Evolutionary conservation across 2,113 vertebrate species (phyloP).

Genomic region (Ursus arctos): DNA sequence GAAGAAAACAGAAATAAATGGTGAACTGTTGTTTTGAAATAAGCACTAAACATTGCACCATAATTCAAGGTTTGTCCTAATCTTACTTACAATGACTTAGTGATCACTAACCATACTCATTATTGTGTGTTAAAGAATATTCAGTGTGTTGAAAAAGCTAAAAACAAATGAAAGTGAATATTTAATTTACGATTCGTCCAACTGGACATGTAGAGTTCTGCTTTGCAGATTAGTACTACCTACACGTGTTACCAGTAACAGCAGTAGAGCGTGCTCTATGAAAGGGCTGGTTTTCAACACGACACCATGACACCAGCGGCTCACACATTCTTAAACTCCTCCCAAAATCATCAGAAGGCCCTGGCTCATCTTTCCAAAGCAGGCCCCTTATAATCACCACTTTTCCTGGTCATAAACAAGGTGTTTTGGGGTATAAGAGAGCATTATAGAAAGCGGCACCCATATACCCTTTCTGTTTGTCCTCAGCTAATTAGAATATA

Average conservation of each 20-base stretch:
- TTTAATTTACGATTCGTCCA: not conserved
- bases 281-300: not conserved
- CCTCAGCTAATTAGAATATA: not conserved
- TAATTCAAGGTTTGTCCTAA: not conserved
- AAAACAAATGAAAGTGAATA: constrained; percentile 24
- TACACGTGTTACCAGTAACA: not conserved
- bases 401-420: not conserved
- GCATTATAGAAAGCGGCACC: not conserved
- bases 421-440: not conserved
- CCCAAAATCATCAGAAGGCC: not conserved
- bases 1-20: constrained; percentile 13
- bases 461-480: not conserved
- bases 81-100: not conserved
- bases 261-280: not conserved
- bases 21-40: not conserved
- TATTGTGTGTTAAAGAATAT: constrained; percentile 19
- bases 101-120: not conserved
- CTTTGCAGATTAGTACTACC: not conserved
- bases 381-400: not conserved
- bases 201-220: not conserved
- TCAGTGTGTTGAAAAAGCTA: not conserved
- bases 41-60: not conserved
- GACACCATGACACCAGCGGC: not conserved
- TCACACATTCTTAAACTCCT: not conserved
- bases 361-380: not conserved